These are phyloP conservation scores for Gallinago paraguaiae DNA, from an alignment of 2,113 vertebrate species.

Conservation along the genomic window DNA sequence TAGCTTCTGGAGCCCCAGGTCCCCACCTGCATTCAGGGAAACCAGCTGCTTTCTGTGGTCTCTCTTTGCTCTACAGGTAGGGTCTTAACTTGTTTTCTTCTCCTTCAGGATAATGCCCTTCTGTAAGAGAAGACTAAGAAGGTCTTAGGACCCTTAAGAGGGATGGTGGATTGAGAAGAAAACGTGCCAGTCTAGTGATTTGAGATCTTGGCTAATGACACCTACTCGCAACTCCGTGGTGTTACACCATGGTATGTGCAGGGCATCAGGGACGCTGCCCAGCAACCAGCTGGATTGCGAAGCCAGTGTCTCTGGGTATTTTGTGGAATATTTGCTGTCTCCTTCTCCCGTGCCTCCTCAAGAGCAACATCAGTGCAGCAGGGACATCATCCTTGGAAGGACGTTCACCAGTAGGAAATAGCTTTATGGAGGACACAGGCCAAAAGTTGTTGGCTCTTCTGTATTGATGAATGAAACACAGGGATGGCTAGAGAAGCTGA, in stretches of 20 bases:
- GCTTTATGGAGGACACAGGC: not conserved
- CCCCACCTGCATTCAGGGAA: not conserved
- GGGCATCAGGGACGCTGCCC: not conserved
- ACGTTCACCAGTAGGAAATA: not conserved
- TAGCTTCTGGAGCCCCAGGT: not conserved
- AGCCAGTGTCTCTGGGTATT: not conserved
- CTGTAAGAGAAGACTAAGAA: not conserved
- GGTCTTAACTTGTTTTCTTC: not conserved
- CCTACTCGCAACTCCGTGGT: not conserved
- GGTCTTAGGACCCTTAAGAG: no score
- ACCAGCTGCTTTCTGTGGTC: not conserved
- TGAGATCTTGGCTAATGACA: not conserved
- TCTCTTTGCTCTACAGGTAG: not conserved
- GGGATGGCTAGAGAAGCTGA: not conserved
- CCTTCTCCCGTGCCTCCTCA: not conserved
- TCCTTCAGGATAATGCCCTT: not conserved
- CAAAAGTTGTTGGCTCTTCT: not conserved
- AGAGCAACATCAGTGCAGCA: not conserved
- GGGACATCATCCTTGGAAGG: not conserved
- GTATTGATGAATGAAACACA: not conserved
- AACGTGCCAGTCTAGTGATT: fast-evolving
- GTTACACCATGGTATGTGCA: not conserved
- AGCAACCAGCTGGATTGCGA: not conserved
- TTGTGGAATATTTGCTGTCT: not conserved
- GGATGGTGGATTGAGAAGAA: not conserved